Percentiles rank a stretch among this genome's conserved stretches.
These are phyloP conservation scores for Morone saxatilis DNA, from an alignment of 2,113 vertebrate genomes.

Conservation along the genomic window DNA sequence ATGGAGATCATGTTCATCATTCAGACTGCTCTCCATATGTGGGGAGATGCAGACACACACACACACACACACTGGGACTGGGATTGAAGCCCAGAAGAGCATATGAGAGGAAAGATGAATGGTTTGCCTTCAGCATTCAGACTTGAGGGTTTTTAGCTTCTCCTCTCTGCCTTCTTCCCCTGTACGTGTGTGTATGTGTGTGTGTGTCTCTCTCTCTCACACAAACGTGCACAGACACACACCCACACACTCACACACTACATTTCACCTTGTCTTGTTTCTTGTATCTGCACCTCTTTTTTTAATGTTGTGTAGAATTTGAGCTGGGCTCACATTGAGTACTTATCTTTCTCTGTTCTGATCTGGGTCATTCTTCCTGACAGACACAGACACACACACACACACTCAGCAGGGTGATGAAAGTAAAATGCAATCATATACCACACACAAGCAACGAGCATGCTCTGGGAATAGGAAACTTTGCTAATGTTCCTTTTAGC, in stretches of 20 bases:
- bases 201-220: neutral
- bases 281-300: slow-evolving; percentile 10
- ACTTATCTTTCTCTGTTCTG: slow-evolving; percentile 53
- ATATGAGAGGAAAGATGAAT: slow-evolving; percentile 79
- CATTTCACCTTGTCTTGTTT: slow-evolving; percentile 20
- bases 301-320: slow-evolving; percentile 27
- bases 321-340: slow-evolving; percentile 37
- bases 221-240: slow-evolving; percentile 16
- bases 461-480: slow-evolving; percentile 50
- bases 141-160: slow-evolving; percentile 61
- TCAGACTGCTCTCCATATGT: slow-evolving; percentile 68
- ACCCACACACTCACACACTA: slow-evolving; percentile 10
- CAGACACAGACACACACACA: slow-evolving; percentile 36
- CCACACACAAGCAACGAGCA: slow-evolving; percentile 50
- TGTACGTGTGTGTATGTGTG: too few species aligned
- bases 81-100: slow-evolving; percentile 76
- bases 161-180: slow-evolving; percentile 13
- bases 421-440: slow-evolving; percentile 80
- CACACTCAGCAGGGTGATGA: slow-evolving; percentile 72
- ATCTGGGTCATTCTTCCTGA: slow-evolving; percentile 71
- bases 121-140: slow-evolving; percentile 75
- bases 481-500: slow-evolving; percentile 37
- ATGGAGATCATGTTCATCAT: slow-evolving; percentile 77
- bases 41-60: slow-evolving; percentile 32
- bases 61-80: slow-evolving; percentile 42